Base-by-base conservation (phyloP, 2,888 invertebrate genomes). In the Rutpela maculata region DNA sequence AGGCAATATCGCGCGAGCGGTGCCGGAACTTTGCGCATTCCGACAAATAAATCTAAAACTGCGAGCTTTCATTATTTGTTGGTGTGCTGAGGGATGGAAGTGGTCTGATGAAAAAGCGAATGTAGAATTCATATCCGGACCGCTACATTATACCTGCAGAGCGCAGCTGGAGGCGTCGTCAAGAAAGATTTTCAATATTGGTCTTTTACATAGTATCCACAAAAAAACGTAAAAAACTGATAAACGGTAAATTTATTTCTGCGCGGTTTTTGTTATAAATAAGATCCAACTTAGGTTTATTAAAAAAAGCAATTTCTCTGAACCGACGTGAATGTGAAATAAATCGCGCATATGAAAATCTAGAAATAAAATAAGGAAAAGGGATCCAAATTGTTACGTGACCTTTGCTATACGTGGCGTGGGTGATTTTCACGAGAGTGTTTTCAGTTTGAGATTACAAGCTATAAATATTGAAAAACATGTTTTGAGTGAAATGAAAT, bases 51-150 rank as follows among this genome's bases (percentile, higher is more conserved):
- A 82, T 81, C 80, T 80, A 79, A 80, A 84, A 81, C 82, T 83
- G 81, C 82, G 80, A 85, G 84, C 81, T 85, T 84, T 83, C 83
- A 84, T 83, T 84, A 83, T 84, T 82, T 83, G 81, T 80, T 78
- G 76, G 82, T 75, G 80, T 74, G 77, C 62, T n/a, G 11, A 78
- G 78, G 74, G 82, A 79, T 80, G 82, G 84, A 83, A 84, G 85
- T 84, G 83, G 84, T 84, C 82, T 86, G 86, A 86, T 86, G 86
- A 86, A 86, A 86, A 86, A 85, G 84, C 82, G 86, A 86, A 86
- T 87, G 85, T 85, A 79, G 86, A 84, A 86, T 86, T 87, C 86
- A 86, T 87, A 87, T 87, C 86, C 85, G 85, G 84, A 82, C 67
- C 50, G 60, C 86, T 84, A 86, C 86, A 86, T 86, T 87, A 87